These are phyloP conservation scores for Ormyrus pomaceus DNA, from an alignment of 2,888 invertebrate species.

Conservation along the genomic window DNA sequence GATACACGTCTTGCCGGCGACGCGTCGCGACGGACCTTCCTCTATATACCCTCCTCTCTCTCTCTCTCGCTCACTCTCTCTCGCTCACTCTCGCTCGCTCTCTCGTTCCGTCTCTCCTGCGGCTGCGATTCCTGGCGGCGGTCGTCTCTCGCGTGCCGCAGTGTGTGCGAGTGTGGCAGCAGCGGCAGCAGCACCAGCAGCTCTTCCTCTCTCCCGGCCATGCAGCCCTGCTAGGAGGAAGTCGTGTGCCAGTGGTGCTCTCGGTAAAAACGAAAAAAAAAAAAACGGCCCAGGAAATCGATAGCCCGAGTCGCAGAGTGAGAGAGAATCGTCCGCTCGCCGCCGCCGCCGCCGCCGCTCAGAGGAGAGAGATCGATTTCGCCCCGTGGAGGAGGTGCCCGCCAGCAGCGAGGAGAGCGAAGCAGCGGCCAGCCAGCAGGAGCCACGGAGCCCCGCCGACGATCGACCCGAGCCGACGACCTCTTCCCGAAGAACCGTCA, in stretches of 20 bases:
- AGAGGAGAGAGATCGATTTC: too few species aligned
- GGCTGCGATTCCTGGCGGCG: too few species aligned
- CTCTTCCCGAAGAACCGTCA: constrained; percentile 76
- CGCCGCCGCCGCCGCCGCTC: too few species aligned
- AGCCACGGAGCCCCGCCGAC: constrained; percentile 58
- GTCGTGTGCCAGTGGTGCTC: not conserved
- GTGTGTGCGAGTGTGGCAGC: not conserved
- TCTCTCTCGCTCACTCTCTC: constrained; percentile 55
- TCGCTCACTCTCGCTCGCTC: constrained; percentile 57
- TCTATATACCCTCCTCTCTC: constrained; percentile 25
- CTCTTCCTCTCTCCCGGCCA: constrained; percentile 58
- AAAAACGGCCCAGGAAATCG: not conserved
- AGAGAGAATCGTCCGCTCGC: constrained; percentile 11
- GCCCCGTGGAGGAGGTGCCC: too few species aligned
- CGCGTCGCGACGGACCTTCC: constrained; percentile 64
- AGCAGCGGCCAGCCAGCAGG: constrained; percentile 31
- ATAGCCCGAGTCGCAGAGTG: not conserved
- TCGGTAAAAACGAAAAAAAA: not conserved
- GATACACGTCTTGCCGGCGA: constrained; percentile 70
- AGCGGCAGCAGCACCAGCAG: not conserved
- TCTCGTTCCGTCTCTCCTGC: too few species aligned
- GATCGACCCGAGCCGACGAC: constrained; percentile 25
- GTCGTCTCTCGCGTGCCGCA: not conserved
- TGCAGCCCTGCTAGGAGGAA: not conserved
- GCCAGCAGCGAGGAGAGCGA: not conserved